Conservation (phyloP, 2,888 invertebrate species). For the Hirudinaria manillensis region DNA sequence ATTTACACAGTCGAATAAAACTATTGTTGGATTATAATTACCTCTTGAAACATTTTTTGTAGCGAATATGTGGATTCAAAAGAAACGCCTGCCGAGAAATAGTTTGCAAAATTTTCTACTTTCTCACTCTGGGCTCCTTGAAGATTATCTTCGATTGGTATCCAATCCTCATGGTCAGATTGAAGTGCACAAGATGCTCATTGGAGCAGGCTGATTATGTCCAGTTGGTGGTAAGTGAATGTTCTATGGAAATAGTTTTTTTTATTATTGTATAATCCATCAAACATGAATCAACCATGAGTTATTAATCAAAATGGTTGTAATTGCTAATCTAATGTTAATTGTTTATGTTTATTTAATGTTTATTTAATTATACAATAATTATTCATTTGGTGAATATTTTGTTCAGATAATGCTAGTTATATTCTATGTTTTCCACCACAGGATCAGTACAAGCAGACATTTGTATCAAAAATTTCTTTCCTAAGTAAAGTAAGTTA, state of each 20-base stretch:
- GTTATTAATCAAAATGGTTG: too few relatives aligned
- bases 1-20: background rate
- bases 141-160: conserved; percentile 83
- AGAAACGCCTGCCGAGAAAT: background rate
- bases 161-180: conserved; percentile 71
- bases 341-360: too few relatives aligned
- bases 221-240: conserved; percentile 63
- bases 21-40: background rate
- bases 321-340: too few relatives aligned
- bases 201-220: conserved; percentile 72
- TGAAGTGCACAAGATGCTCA: conserved; percentile 67
- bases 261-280: too few relatives aligned
- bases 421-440: conserved; percentile 26
- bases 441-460: conserved; percentile 49
- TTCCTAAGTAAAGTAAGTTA: conserved; percentile 35
- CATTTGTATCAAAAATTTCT: conserved; percentile 45
- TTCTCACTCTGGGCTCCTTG: conserved; percentile 69
- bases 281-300: too few relatives aligned
- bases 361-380: too few relatives aligned
- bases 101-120: conserved; percentile 61
- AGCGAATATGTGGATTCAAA: conserved; percentile 33
- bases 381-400: background rate
- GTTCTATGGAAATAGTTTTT: background rate
- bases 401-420: background rate
- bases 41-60: background rate